Evolutionary conservation across 2,113 vertebrate genomes (phyloP).

Genomic region (Arizona elegans): DNA sequence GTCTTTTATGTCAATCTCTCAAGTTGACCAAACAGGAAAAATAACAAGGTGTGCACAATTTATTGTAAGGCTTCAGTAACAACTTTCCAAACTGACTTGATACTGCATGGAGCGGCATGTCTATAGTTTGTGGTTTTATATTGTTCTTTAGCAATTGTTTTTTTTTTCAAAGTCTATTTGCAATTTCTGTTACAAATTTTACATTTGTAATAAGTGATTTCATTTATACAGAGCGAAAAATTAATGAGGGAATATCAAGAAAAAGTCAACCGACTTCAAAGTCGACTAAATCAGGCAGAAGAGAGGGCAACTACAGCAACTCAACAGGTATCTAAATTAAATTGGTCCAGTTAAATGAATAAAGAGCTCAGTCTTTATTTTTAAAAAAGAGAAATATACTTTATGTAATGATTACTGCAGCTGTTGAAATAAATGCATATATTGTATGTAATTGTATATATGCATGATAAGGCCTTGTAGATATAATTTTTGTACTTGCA

Average conservation of each 20-base stretch:
- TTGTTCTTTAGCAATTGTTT: neutral
- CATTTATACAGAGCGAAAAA: slow-evolving; percentile 77
- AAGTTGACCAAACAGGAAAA: neutral
- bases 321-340: slow-evolving; percentile 78
- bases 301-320: slow-evolving; percentile 78
- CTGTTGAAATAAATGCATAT: fast-evolving
- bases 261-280: slow-evolving; percentile 82
- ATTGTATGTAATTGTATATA: neutral
- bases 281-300: slow-evolving; percentile 82
- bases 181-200: slow-evolving; percentile 23
- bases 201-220: slow-evolving; percentile 46
- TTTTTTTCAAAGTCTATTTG: neutral
- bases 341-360: neutral
- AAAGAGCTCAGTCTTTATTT: neutral
- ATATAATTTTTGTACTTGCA: neutral
- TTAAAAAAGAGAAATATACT: neutral
- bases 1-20: neutral
- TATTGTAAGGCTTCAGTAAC: neutral
- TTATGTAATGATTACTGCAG: neutral
- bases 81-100: neutral
- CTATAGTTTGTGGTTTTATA: neutral
- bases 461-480: neutral
- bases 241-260: slow-evolving; percentile 80
- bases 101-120: neutral
- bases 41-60: neutral